These are phyloP conservation scores for Sebastes reedi DNA, from an alignment of 2,797 vertebrate species.

Conservation along the genomic window DNA sequence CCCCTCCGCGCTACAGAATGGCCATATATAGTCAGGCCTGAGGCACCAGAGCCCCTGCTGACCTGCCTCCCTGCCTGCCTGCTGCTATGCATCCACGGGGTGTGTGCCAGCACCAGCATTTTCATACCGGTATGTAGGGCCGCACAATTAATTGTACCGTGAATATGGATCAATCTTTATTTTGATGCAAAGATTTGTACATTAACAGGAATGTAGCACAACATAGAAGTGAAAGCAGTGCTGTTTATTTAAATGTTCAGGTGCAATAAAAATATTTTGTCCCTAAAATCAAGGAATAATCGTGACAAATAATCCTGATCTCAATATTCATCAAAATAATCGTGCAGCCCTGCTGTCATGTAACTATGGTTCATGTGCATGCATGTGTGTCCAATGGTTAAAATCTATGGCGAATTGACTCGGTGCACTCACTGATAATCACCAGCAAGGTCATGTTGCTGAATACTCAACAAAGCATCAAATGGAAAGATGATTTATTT, in stretches of 20 bases:
- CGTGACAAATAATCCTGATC: no score
- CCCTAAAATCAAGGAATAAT: no score
- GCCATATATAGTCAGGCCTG: conserved; percentile 67
- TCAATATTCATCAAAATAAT: no score
- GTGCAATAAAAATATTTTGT: no score
- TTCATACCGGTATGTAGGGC: neutral
- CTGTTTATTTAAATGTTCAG: accelerated
- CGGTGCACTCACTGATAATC: neutral
- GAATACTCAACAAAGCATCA: neutral
- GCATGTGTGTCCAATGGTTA: neutral
- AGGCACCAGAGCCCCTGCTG: conserved; percentile 20
- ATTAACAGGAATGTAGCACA: no score
- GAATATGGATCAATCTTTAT: no score
- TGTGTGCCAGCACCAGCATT: conserved; percentile 19
- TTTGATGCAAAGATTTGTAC: no score
- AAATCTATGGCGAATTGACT: neutral
- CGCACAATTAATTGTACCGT: no score
- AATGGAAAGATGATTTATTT: neutral
- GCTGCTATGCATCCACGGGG: conserved; percentile 31
- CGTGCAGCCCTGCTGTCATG: neutral
- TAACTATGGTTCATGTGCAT: neutral
- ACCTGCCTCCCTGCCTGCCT: conserved; percentile 25
- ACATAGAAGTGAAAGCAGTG: no score
- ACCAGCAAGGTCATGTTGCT: neutral
- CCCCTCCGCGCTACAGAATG: conserved; percentile 35